These are phyloP conservation scores for Drosophila kambysellisi DNA, from an alignment of 2,888 invertebrate species.

Conservation along the genomic window DNA sequence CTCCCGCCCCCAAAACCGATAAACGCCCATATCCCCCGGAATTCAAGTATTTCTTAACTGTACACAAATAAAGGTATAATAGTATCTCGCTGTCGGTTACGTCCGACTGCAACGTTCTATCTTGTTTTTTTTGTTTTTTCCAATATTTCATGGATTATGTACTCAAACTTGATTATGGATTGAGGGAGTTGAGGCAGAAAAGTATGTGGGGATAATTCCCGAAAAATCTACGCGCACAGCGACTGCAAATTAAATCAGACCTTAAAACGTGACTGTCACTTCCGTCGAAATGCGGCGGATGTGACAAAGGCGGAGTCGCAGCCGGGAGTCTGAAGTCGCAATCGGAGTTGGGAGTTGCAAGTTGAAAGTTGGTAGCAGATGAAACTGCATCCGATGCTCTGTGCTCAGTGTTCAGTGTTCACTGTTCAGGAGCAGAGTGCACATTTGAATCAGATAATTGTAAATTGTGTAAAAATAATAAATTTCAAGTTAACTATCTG, in stretches of 20 bases:
- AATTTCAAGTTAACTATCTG: conserved; percentile 80
- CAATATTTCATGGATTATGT: conserved; percentile 26
- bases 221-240: conserved; percentile 19
- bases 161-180: neutral
- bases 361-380: conserved; percentile 38
- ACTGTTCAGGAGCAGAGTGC: conserved; percentile 48
- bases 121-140: conserved; percentile 4
- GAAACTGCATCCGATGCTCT: conserved; percentile 50
- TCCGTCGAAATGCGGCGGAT: conserved; percentile 45
- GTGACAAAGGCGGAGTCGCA: conserved; percentile 35
- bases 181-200: neutral
- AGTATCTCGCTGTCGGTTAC: no score
- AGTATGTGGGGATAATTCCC: conserved; percentile 2
- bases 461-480: conserved; percentile 81
- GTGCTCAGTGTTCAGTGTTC: conserved; percentile 5
- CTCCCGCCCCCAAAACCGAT: no score
- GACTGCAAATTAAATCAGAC: conserved; percentile 63
- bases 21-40: no score
- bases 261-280: conserved; percentile 65
- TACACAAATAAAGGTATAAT: no score
- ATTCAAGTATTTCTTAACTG: no score
- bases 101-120: no score
- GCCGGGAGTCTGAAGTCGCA: conserved; percentile 9
- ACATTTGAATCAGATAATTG: conserved; percentile 80
- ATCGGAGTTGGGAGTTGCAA: conserved; percentile 18